Percentiles rank a stretch among this genome's conserved stretches.
Evolutionary conservation across 2,888 invertebrate species (phyloP).

Genomic region (Adela reaumurella): DNA sequence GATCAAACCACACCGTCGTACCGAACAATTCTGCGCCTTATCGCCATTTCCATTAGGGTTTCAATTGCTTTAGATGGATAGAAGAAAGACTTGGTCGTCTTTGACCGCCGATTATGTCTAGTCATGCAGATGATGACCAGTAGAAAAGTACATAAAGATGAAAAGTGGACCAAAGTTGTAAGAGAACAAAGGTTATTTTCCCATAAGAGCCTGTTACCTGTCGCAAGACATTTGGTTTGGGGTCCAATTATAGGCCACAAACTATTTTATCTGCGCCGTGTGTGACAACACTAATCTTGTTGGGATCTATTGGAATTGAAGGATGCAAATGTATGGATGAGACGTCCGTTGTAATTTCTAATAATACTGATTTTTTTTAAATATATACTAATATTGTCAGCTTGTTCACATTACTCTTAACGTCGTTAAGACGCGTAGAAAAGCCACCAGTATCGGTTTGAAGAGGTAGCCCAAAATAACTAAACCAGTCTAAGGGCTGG

Average conservation of each 20-base stretch:
- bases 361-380: no score
- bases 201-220: background rate
- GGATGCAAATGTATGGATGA: slow-evolving; percentile 21
- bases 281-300: slow-evolving; percentile 53
- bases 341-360: background rate
- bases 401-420: no score
- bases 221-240: slow-evolving; percentile 18
- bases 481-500: no score
- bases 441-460: no score
- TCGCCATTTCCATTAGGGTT: slow-evolving; percentile 6
- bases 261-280: slow-evolving; percentile 54
- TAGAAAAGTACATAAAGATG: slow-evolving; percentile 16
- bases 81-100: slow-evolving; percentile 23
- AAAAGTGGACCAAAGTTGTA: slow-evolving; percentile 16
- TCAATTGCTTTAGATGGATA: slow-evolving; percentile 6
- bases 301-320: slow-evolving; percentile 53
- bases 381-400: no score
- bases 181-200: no score
- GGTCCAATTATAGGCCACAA: slow-evolving; percentile 54
- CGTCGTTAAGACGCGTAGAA: no score
- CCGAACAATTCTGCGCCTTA: slow-evolving; percentile 14
- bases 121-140: slow-evolving; percentile 54
- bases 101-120: slow-evolving; percentile 50
- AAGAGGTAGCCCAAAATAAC: no score
- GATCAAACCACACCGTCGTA: slow-evolving; percentile 6